phyloP scores from a whole-genome alignment of 2,797 vertebrate genomes.

The Lycodopsis pacificus region DNA sequence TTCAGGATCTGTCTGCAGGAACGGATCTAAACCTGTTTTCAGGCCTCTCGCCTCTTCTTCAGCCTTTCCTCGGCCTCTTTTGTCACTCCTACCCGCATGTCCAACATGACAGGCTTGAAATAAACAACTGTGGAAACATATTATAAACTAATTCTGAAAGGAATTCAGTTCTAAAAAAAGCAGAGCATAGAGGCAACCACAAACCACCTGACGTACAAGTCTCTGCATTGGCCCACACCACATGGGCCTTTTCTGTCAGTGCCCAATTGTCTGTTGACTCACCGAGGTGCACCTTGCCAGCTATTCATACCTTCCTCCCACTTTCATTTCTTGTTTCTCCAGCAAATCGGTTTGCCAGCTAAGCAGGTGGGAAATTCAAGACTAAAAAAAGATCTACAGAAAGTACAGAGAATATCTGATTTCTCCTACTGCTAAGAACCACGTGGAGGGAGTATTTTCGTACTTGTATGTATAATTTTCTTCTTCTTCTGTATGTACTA shows the following conservation, averaged over 20 bases:
- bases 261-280: constrained; percentile 66
- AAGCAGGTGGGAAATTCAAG: constrained; percentile 46
- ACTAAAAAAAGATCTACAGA: constrained; percentile 23
- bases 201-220: constrained; percentile 42
- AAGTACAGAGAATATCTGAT: constrained; percentile 3
- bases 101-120: background rate
- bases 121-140: background rate
- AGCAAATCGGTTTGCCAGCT: constrained; percentile 51
- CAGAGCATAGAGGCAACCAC: constrained; percentile 24
- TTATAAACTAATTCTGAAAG: constrained; percentile 4
- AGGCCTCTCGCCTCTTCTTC: constrained; percentile 36
- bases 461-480: background rate
- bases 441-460: background rate
- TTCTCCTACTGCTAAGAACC: constrained; percentile 17
- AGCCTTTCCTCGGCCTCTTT: background rate
- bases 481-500: background rate
- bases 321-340: constrained; percentile 57
- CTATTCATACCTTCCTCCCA: constrained; percentile 72
- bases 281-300: constrained; percentile 63
- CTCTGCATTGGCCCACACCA: constrained; percentile 41
- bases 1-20: constrained; percentile 52
- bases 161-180: constrained; percentile 14
- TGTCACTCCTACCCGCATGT: background rate
- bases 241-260: constrained; percentile 60
- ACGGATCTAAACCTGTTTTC: constrained; percentile 34